Base-by-base conservation (phyloP, 2,888 invertebrate species). In the Chrysolina haemoptera region DNA sequence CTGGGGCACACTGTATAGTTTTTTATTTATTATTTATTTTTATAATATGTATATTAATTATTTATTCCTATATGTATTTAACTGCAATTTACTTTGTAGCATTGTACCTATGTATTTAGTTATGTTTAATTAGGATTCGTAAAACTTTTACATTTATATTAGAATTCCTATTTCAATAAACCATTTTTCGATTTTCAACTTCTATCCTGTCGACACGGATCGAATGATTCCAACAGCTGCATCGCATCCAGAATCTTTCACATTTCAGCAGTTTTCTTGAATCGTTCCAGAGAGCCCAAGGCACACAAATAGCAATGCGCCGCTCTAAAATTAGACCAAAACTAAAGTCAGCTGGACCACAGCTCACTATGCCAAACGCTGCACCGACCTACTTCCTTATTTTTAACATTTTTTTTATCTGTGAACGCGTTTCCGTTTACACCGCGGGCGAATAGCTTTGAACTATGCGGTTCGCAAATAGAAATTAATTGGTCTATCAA, bases 321-420 rank as follows among this genome's bases (percentile, higher is more conserved):
- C 53, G 16, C 43, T 73, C 76, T 78, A 78, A 78, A 79, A 75
- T 78, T 78, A 78, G 76, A 76, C 68, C 72, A 66, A 66, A 68
- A 73, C 72, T 74, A 73, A 62, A 80, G 78, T 80, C 82, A 81
- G 81, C 82, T 83, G 80, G 80, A 62, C 79, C 75, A 71, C 78
- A 78, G 79, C 78, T 65, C 68, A 53, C 79, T 78, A 80, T 78
- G 81, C 80, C 75, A 81, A 78, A 80, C 78, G 27, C 80, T 80
- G 80, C 80, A 82, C 78, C 84, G 84, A 84, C 84, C 84, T 83
- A 84, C 83, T 84, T 84, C 84, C 84, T 82, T 84, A 84, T 84
- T 84, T 84, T 84, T 84, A 84, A 84, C 81, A 73, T 78, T 82
- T 80, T 80, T 80, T 78, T 75, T 74, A 74, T 78, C 75, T 75